phyloP scores from a whole-genome alignment of 2,888 invertebrate species.

The Lutraria lutraria region DNA sequence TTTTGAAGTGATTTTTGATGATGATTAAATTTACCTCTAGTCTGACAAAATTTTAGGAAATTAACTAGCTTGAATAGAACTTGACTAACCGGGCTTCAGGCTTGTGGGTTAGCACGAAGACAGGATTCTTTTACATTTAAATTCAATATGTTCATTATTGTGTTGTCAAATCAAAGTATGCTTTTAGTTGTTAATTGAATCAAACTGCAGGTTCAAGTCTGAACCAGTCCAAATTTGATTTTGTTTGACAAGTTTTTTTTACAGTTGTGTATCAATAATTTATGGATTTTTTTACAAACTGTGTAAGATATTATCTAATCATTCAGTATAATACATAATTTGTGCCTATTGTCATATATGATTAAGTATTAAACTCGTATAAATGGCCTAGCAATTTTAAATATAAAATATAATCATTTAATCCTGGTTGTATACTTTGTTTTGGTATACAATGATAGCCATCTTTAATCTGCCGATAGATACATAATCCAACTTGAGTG shows the following conservation, averaged over 20 bases:
- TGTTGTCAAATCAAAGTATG: no score
- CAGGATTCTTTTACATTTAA: no score
- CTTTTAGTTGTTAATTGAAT: neutral
- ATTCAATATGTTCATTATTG: no score
- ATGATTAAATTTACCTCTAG: no score
- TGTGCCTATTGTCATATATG: neutral
- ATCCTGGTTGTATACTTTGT: neutral
- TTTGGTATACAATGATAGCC: neutral
- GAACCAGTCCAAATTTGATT: slow-evolving; percentile 11
- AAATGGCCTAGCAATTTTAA: slow-evolving; percentile 7
- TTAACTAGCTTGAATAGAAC: no score
- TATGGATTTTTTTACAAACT: slow-evolving; percentile 1
- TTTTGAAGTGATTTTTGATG: no score
- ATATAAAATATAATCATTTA: slow-evolving; percentile 19
- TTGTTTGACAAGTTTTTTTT: neutral
- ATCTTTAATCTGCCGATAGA: slow-evolving; percentile 6
- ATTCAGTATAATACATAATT: neutral
- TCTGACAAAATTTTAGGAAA: no score
- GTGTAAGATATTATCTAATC: neutral
- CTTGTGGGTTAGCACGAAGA: no score
- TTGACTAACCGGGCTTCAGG: no score
- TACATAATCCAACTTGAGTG: slow-evolving; percentile 6
- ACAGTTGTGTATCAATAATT: neutral
- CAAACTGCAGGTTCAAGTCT: neutral
- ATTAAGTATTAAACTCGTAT: neutral